phyloP scores from a whole-genome alignment of 2,888 invertebrate species.

The Odontomyia ornata region DNA sequence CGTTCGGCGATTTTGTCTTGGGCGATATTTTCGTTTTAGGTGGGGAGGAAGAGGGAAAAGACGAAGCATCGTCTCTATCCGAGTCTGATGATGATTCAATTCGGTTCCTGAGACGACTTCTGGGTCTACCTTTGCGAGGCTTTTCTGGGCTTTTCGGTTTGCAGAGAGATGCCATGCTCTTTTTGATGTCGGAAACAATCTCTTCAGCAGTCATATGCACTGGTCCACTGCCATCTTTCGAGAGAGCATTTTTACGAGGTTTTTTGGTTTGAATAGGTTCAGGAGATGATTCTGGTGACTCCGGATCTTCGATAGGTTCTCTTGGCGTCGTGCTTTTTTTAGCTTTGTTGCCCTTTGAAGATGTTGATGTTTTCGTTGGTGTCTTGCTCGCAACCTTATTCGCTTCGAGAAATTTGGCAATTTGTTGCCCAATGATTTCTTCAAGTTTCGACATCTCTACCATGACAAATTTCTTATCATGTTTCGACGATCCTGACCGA shows the following conservation, averaged over 20 bases:
- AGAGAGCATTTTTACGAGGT: conserved; percentile 1
- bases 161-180: neutral
- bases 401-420: neutral
- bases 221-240: conserved; percentile 29
- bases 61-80: neutral
- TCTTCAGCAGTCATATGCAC: conserved; percentile 20
- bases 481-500: neutral
- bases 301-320: neutral
- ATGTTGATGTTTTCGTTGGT: neutral
- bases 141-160: neutral
- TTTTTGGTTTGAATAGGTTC: neutral
- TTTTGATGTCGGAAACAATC: conserved; percentile 12
- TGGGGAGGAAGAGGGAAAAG: no score
- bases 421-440: neutral
- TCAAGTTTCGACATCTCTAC: conserved; percentile 14
- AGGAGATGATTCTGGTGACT: neutral
- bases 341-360: neutral
- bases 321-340: neutral
- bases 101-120: neutral
- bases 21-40: neutral
- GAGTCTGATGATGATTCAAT: conserved; percentile 6
- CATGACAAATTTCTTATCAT: neutral
- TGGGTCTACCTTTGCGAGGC: neutral
- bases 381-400: neutral
- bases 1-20: neutral